Conservation (phyloP, 2,797 vertebrate genomes). For the Rhyacichthys aspro region DNA sequence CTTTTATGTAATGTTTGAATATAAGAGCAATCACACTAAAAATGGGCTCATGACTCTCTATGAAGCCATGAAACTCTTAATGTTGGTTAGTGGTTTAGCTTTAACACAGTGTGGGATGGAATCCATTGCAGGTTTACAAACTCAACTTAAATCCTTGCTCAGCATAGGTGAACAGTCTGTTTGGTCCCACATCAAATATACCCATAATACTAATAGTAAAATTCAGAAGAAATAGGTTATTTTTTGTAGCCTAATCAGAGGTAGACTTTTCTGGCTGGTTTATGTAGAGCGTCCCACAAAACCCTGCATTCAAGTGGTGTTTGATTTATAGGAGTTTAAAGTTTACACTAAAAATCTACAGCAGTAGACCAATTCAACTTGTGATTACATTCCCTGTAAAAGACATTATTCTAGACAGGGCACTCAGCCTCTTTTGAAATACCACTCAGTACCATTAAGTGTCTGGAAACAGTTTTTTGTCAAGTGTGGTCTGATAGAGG, state of each 20-base stretch:
- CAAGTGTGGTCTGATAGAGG: constrained; percentile 1
- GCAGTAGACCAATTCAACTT: constrained; percentile 29
- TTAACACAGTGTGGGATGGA: constrained; percentile 19
- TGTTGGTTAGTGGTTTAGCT: constrained; percentile 34
- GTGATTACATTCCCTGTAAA: neutral
- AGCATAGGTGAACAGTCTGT: constrained; percentile 10
- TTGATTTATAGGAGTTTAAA: constrained; percentile 16
- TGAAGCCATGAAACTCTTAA: constrained; percentile 52
- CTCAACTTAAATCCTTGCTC: constrained; percentile 10
- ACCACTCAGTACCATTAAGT: constrained; percentile 1
- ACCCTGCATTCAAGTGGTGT: constrained; percentile 46
- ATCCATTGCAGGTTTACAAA: constrained; percentile 14
- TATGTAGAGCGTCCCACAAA: neutral
- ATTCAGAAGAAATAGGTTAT: neutral
- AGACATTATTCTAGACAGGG: constrained; percentile 10
- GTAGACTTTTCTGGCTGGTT: constrained; percentile 10
- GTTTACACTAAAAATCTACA: constrained; percentile 20
- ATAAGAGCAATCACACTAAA: constrained; percentile 24
- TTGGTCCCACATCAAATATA: constrained; percentile 21
- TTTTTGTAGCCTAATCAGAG: constrained; percentile 12
- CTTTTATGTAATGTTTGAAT: constrained; percentile 15
- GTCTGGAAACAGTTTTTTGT: constrained; percentile 4
- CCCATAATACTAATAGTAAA: constrained; percentile 3
- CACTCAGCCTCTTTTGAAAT: constrained; percentile 9
- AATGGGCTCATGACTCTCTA: constrained; percentile 39